Evolutionary conservation across 2,888 invertebrate genomes (phyloP).

Genomic region (Drosophila diplacantha): DNA sequence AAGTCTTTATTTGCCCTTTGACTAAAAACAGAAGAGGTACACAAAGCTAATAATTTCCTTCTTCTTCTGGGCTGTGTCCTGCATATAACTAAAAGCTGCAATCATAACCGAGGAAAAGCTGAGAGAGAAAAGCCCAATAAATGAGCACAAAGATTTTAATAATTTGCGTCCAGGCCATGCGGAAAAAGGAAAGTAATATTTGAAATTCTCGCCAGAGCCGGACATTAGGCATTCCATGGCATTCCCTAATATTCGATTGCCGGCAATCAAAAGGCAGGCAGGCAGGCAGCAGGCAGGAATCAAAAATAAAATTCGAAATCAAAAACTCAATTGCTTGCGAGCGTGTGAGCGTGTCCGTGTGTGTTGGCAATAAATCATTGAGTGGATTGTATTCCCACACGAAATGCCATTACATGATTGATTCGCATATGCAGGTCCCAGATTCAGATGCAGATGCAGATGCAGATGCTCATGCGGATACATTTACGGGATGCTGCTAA

Average conservation of each 20-base stretch:
- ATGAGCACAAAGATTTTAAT: slow-evolving; percentile 1
- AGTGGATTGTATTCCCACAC: slow-evolving; percentile 26
- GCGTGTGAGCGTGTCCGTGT: slow-evolving; percentile 5
- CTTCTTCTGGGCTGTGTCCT: not conserved
- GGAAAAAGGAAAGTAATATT: slow-evolving; percentile 16
- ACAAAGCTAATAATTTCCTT: not conserved
- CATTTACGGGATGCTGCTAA: slow-evolving; percentile 5
- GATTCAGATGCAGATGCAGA: slow-evolving; percentile 6
- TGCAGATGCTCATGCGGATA: not conserved
- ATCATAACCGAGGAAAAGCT: not conserved
- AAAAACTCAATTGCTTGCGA: slow-evolving; percentile 28
- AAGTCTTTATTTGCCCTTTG: not conserved
- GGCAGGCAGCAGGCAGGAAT: slow-evolving; percentile 5
- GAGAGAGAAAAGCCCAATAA: not conserved
- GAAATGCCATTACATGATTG: slow-evolving; percentile 48
- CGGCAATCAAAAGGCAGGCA: slow-evolving; percentile 23
- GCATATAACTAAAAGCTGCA: not conserved
- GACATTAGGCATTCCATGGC: slow-evolving; percentile 15
- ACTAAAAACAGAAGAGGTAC: not conserved
- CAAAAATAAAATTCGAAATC: slow-evolving; percentile 28
- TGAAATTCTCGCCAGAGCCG: slow-evolving; percentile 1
- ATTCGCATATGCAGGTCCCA: slow-evolving; percentile 30
- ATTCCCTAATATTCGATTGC: slow-evolving; percentile 20
- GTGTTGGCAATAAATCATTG: slow-evolving; percentile 41
- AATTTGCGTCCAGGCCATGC: not conserved